Evolutionary conservation across 2,113 vertebrate species (phyloP).

Genomic region (Paracanthobrama guichenoti): DNA sequence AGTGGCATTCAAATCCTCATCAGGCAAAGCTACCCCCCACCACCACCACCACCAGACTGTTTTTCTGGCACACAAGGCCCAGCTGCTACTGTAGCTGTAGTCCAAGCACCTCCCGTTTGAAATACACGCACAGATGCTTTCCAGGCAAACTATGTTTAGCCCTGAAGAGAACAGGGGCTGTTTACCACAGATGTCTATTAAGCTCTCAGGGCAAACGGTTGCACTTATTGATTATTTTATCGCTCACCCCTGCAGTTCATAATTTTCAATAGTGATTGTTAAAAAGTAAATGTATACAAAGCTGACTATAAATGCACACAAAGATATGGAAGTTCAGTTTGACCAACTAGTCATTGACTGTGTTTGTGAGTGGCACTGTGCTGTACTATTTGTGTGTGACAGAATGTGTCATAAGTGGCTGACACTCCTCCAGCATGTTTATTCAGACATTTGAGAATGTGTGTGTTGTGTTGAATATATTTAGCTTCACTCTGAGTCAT

Average conservation of each 20-base stretch:
- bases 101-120: slow-evolving; percentile 32
- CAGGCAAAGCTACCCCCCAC: not conserved
- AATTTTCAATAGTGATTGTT: not conserved
- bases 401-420: slow-evolving; percentile 22
- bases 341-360: not conserved
- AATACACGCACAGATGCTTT: slow-evolving; percentile 37
- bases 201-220: not conserved
- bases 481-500: slow-evolving; percentile 57
- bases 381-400: slow-evolving; percentile 5
- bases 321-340: not conserved
- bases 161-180: not conserved
- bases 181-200: not conserved
- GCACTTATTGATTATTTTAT: slow-evolving; percentile 17
- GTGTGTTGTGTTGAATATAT: slow-evolving; percentile 45
- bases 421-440: not conserved
- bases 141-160: slow-evolving; percentile 65
- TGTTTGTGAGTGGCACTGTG: slow-evolving; percentile 17
- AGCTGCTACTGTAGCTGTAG: slow-evolving; percentile 31
- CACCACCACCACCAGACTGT: not conserved
- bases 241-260: not conserved
- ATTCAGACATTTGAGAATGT: not conserved
- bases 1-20: slow-evolving; percentile 1
- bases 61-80: slow-evolving; percentile 8
- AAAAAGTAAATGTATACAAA: not conserved
- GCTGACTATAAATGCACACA: not conserved